Evolutionary conservation across 2,888 invertebrate species (phyloP).

Genomic region (Sialis fuliginosa): DNA sequence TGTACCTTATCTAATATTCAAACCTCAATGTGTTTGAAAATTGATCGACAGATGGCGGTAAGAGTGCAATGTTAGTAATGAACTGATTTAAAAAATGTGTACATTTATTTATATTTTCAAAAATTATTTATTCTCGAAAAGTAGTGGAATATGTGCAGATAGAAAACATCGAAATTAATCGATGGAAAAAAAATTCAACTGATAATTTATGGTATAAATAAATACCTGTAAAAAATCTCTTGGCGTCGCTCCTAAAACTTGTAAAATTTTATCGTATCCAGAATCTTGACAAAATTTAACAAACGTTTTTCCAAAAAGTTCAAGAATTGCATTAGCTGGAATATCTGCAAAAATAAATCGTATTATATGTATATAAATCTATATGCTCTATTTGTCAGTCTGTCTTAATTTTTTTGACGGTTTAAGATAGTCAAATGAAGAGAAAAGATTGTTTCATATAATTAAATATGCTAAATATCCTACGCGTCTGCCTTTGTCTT

Average conservation of each 20-base stretch:
- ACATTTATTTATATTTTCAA: no score
- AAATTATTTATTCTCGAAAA: no score
- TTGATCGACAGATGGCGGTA: no score
- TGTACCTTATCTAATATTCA: no score
- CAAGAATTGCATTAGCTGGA: constrained; percentile 75
- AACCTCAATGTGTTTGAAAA: no score
- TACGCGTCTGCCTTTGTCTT: no score
- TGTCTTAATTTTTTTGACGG: not conserved
- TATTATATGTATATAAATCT: not conserved
- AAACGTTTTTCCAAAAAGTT: constrained; percentile 85
- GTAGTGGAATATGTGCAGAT: no score
- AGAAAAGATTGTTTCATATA: not conserved
- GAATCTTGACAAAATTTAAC: constrained; percentile 94
- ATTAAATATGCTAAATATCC: not conserved
- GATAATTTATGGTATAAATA: not conserved
- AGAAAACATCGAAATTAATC: no score
- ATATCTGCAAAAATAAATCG: constrained; percentile 43
- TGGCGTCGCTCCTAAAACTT: constrained; percentile 86
- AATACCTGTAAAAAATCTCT: constrained; percentile 82
- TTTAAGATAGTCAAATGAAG: not conserved
- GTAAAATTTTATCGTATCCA: constrained; percentile 90
- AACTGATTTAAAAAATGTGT: not conserved
- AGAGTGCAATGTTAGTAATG: not conserved
- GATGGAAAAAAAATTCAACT: no score
- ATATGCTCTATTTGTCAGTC: not conserved